These are phyloP conservation scores for Pseudocheirus occidentalis DNA, from an alignment of 2,797 vertebrate species.

Conservation along the genomic window DNA sequence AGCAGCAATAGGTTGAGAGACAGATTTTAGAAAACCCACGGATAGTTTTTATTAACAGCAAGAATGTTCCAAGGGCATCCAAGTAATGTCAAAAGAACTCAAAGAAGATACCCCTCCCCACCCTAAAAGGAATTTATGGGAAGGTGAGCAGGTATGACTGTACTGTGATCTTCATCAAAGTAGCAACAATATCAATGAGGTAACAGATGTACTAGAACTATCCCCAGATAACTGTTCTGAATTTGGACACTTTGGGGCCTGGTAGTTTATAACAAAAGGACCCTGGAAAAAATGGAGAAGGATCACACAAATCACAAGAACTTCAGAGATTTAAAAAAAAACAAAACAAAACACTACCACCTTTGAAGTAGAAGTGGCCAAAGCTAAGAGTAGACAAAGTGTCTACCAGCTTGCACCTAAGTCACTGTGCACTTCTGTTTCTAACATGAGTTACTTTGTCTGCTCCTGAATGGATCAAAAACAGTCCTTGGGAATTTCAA, in stretches of 20 bases:
- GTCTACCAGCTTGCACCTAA: background rate
- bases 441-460: slow-evolving; percentile 31
- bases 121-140: background rate
- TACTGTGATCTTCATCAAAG: background rate
- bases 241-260: background rate
- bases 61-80: background rate
- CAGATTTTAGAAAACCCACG: background rate
- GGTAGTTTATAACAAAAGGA: slow-evolving; percentile 40
- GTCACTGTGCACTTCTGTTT: slow-evolving; percentile 34
- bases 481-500: slow-evolving; percentile 15
- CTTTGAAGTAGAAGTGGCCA: slow-evolving; percentile 39
- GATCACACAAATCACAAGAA: slow-evolving; percentile 46
- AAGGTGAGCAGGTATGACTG: background rate
- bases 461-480: slow-evolving; percentile 34
- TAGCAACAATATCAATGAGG: background rate
- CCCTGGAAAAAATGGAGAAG: slow-evolving; percentile 41
- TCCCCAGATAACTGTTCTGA: slow-evolving; percentile 38
- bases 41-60: background rate
- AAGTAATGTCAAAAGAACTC: background rate
- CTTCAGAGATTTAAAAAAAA: slow-evolving; percentile 47
- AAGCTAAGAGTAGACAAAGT: background rate
- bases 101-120: background rate
- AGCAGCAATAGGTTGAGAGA: background rate
- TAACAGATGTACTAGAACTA: background rate
- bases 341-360: background rate